A percentile compares a stretch with the other conserved stretches of the same genome.
Conservation (phyloP, 2,797 vertebrate species). For the Borostomias antarcticus region DNA sequence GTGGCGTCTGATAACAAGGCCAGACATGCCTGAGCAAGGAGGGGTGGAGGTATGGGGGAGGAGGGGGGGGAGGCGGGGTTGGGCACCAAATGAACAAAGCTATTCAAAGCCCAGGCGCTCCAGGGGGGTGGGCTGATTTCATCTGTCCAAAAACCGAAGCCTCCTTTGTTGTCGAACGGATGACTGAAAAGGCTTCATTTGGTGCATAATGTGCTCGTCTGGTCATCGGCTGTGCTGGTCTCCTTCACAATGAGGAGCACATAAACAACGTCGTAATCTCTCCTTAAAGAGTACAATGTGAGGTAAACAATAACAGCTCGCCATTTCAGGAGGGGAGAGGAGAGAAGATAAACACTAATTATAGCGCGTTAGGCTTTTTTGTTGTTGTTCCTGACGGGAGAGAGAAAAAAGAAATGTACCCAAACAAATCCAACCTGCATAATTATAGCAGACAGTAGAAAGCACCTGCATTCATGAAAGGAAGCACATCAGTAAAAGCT, state of each 20-base stretch:
- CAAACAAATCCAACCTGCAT: too few relatives aligned
- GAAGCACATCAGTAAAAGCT: background rate
- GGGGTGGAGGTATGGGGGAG: background rate
- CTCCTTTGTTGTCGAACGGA: slow-evolving; percentile 60
- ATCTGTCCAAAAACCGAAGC: slow-evolving; percentile 68
- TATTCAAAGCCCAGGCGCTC: slow-evolving; percentile 63
- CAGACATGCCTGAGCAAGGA: background rate
- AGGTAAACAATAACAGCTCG: too few relatives aligned
- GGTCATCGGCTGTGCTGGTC: slow-evolving; percentile 57
- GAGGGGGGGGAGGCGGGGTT: slow-evolving; percentile 57
- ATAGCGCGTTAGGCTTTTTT: too few relatives aligned
- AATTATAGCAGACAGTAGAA: too few relatives aligned
- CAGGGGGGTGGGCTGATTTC: slow-evolving; percentile 58
- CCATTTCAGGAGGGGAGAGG: too few relatives aligned
- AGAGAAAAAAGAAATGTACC: too few relatives aligned
- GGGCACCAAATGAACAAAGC: slow-evolving; percentile 76
- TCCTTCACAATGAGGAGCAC: background rate
- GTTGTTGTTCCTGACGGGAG: too few relatives aligned
- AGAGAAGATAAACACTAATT: too few relatives aligned
- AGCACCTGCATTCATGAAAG: too few relatives aligned
- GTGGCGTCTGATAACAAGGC: background rate
- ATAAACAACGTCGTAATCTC: background rate
- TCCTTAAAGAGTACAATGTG: too few relatives aligned
- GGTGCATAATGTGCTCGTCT: slow-evolving; percentile 60
- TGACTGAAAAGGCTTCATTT: slow-evolving; percentile 73